Evolutionary conservation across 1,140 invertebrate genomes (phyloP).

Genomic region (Campoletis sonorensis): DNA sequence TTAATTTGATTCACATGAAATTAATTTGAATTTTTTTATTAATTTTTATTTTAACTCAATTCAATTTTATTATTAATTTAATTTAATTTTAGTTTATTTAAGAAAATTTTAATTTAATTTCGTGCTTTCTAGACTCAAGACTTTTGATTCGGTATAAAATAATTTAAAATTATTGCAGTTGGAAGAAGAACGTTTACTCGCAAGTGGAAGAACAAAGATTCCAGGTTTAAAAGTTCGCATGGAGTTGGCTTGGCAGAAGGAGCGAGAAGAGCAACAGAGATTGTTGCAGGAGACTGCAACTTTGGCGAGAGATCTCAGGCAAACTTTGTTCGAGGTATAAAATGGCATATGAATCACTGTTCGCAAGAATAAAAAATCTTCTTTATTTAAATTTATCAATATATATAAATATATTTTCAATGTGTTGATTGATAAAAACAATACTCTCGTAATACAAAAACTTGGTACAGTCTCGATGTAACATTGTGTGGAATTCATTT

Average conservation of each 20-base stretch:
- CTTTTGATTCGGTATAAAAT: neutral
- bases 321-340: slow-evolving; percentile 89
- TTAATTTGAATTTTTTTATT: too few relatives aligned
- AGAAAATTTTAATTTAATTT: too few relatives aligned
- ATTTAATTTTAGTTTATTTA: too few relatives aligned
- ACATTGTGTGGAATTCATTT: slow-evolving; percentile 19
- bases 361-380: neutral
- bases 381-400: too few relatives aligned
- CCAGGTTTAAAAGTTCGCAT: slow-evolving; percentile 91
- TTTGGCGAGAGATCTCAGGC: slow-evolving; percentile 90
- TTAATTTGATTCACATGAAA: too few relatives aligned
- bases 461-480: neutral
- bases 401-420: slow-evolving; percentile 3
- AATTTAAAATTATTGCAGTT: slow-evolving; percentile 76
- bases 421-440: neutral
- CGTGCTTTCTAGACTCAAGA: neutral
- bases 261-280: slow-evolving; percentile 93
- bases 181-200: slow-evolving; percentile 88
- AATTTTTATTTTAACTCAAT: too few relatives aligned
- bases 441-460: neutral
- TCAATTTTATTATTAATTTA: too few relatives aligned
- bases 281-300: slow-evolving; percentile 93
- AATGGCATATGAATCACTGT: slow-evolving; percentile 43
- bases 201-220: slow-evolving; percentile 88
- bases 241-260: slow-evolving; percentile 97